These are phyloP conservation scores for Phenganax subtilis DNA, from an alignment of 92 coral and sea anemone genomes.

Conservation along the genomic window DNA sequence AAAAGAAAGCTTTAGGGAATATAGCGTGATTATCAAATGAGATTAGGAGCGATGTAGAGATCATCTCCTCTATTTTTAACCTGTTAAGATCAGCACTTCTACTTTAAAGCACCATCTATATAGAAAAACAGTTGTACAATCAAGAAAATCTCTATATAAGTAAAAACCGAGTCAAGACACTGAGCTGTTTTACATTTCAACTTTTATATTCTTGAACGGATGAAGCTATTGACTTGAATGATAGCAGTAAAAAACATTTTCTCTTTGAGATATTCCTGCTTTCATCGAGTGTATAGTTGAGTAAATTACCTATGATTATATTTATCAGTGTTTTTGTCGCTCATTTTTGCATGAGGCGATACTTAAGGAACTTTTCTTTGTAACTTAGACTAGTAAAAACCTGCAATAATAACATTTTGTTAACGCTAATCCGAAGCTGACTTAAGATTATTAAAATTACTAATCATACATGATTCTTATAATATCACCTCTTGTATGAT, in stretches of 20 bases:
- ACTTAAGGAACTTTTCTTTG: too few relatives aligned
- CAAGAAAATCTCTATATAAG: neutral
- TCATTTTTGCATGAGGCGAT: too few relatives aligned
- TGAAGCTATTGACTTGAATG: neutral
- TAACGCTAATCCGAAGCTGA: too few relatives aligned
- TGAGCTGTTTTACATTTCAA: neutral
- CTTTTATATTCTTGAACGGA: neutral
- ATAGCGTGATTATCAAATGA: slow-evolving; percentile 16
- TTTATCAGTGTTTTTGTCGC: too few relatives aligned
- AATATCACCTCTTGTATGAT: neutral
- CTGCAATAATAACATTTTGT: too few relatives aligned
- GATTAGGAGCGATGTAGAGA: neutral
- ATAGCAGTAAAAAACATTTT: too few relatives aligned
- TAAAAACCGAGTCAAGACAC: neutral
- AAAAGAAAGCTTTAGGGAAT: neutral
- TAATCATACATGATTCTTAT: neutral
- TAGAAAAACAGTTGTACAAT: neutral
- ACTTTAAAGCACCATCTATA: neutral
- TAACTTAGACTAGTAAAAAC: too few relatives aligned
- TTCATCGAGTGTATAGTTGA: too few relatives aligned
- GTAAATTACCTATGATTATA: too few relatives aligned
- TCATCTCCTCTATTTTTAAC: slow-evolving; percentile 13
- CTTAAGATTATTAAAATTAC: too few relatives aligned
- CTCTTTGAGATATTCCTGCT: too few relatives aligned
- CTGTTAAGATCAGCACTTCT: slow-evolving; percentile 10